Base-by-base conservation (phyloP, 2,888 invertebrate genomes). In the Andrena hattorfiana region DNA sequence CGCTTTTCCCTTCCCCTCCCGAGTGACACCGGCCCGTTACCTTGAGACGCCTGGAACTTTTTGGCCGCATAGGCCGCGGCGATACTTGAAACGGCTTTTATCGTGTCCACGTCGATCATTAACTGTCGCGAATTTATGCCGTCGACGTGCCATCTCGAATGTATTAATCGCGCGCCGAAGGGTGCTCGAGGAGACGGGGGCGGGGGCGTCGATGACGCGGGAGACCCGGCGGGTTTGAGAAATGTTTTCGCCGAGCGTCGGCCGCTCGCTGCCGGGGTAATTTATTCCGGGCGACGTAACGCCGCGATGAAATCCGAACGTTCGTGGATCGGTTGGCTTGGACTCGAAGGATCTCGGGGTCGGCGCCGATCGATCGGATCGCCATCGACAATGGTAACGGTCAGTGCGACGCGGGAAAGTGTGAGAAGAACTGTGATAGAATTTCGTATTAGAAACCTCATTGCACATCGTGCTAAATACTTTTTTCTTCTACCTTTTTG, bases 371-470 rank as follows among this genome's bases (percentile, higher is more conserved):
- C 77, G 68, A 64, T 80, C 80, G 77, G 62, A 70, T 84, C 74
- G 82, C 42, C 77, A 77, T 82, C 77, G 73, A 62, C 70, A 8
- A 82, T 73, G 83, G 66, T 82, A 59, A 67, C 56, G 79, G 77
- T 77, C 73, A 75, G 79, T 75, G 75, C 64, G 82, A 66, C 69
- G 73, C 71, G 56, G 60, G 67, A 77, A 73, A 81, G 82, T 81
- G 56, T 56, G 56, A 56, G 82, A 85, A 89, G 92, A 91, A 92
- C 93, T 93, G 93, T 93, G 93, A 93, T 93, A 93, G 93, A 93
- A 91, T 91, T 90, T 92, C 90, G 91, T 92, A 90, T 90, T 90
- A 90, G 87, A 88, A 88, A 82, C 81, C 42, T 75, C 70, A 74
- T 82, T 78, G 75, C 84, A 72, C 80, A 32, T 69, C 64, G 78